These are phyloP conservation scores for Potorous gilbertii DNA, from an alignment of 2,797 vertebrate species.

Conservation along the genomic window DNA sequence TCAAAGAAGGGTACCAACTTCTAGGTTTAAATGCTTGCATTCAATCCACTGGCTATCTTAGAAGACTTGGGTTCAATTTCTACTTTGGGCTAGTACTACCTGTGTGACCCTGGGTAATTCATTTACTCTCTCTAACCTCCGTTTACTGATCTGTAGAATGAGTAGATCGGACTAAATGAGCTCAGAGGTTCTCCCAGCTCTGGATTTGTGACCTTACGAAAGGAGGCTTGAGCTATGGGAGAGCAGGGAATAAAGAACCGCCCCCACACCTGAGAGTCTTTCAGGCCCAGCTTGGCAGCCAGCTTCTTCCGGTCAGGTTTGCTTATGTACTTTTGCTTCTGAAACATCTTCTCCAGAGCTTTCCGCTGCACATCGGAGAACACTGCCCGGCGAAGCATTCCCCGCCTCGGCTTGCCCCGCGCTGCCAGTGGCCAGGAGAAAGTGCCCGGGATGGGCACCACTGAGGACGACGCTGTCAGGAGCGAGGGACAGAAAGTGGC, in stretches of 20 bases:
- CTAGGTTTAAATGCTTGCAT: not conserved
- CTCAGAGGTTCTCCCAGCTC: not conserved
- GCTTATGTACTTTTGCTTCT: constrained; percentile 99
- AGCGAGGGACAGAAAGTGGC: accelerated
- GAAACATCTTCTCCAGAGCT: constrained; percentile 98
- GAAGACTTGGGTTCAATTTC: not conserved
- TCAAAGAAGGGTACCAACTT: not conserved
- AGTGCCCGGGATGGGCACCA: constrained; percentile 95
- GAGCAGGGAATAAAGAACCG: not conserved
- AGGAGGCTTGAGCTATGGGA: not conserved
- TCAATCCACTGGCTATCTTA: not conserved
- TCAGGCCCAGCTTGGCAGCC: constrained; percentile 94
- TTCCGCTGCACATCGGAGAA: constrained; percentile 98
- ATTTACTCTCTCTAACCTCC: not conserved
- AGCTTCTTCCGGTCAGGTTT: constrained; percentile 97
- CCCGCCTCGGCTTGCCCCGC: constrained; percentile 94
- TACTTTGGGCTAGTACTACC: not conserved
- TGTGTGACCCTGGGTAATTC: not conserved
- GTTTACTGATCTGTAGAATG: not conserved
- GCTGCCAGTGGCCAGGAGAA: constrained; percentile 96
- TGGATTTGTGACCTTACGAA: not conserved
- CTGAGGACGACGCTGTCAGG: constrained; percentile 88
- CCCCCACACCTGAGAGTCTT: constrained; percentile 94
- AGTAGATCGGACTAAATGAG: not conserved
- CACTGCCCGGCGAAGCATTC: constrained; percentile 96